Base-by-base conservation (phyloP, 2,113 vertebrate genomes). In the Pluvianellus socialis region DNA sequence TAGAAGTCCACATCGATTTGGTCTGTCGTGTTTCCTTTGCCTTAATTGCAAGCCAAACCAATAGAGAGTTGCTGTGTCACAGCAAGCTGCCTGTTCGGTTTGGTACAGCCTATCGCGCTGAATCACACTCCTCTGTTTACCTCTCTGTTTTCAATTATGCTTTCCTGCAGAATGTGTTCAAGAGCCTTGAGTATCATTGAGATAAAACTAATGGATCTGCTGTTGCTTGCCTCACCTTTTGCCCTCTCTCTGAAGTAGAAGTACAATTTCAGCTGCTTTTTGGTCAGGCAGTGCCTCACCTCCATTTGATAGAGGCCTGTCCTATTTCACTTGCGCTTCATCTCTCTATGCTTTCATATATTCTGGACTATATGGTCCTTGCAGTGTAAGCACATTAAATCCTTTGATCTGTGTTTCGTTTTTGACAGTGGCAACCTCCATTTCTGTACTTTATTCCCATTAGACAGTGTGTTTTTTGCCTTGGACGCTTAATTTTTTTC, bases 91-190 rank as follows among this genome's bases (percentile, higher is more conserved):
- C 27, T 8, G 10, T 38, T 33, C 7, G 1, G 8, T 22, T 32
- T 47, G 38, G 47, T 21, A 4, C 42, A 10, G 26, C 14, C 52
- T 63, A 1, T 71, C 32, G 8, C 2, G 3, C 38, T 61, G 42
- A 23, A 56, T 26, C 53, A 59, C 24, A 4, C 15, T 17, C 12
- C 19, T 45, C 70, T 4, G 1, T n/a, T 70, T 27, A 15, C 30
- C 58, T 49, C 62, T 2, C 0, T 40, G 27, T 24, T 61, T 79
- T 56, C 5, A 0, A 10, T 6, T 15, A 14, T 0, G 0, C 38
- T 79, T 56, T 52, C 44, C 49, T 38, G 10, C 5, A 26, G 53
- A 40, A 66, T 0, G 2, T 16, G 9, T 32, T 73, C 42, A 19
- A 68, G 79, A 59, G 53, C 28, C 33, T 58, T 40, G 19, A 47